phyloP scores from a whole-genome alignment of 2,113 vertebrate species.

The Aspiorhynchus laticeps region DNA sequence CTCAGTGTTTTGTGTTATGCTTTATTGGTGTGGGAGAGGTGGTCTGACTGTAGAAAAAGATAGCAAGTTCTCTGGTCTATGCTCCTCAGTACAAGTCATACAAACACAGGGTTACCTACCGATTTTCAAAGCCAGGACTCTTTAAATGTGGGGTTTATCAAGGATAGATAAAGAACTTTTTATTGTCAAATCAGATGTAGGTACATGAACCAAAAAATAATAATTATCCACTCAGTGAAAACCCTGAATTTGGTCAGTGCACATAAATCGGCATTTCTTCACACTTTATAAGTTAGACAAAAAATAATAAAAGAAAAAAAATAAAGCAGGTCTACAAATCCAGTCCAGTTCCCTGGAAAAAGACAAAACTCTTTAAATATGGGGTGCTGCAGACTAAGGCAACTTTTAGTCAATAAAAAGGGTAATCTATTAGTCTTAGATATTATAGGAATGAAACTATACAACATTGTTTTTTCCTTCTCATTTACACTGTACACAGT shows the following conservation, averaged over 20 bases:
- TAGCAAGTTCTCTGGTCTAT: constrained; percentile 63
- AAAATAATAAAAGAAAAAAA: constrained; percentile 33
- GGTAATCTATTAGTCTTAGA: constrained; percentile 68
- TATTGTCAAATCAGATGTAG: constrained; percentile 45
- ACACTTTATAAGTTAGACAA: constrained; percentile 69
- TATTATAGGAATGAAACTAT: constrained; percentile 77
- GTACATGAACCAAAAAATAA: constrained; percentile 50
- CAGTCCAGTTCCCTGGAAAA: constrained; percentile 68
- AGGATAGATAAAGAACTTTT: constrained; percentile 49
- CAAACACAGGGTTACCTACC: constrained; percentile 53
- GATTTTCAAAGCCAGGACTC: constrained; percentile 45
- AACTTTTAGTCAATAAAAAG: constrained; percentile 78
- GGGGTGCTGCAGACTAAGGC: constrained; percentile 78
- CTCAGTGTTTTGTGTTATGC: constrained; percentile 55
- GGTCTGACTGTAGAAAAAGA: constrained; percentile 68
- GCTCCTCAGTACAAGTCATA: constrained; percentile 66
- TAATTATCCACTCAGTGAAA: constrained; percentile 63
- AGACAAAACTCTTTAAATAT: constrained; percentile 74
- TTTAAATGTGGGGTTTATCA: constrained; percentile 42
- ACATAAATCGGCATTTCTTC: constrained; percentile 65
- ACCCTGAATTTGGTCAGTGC: constrained; percentile 72
- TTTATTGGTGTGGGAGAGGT: constrained; percentile 68
- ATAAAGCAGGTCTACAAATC: constrained; percentile 69
- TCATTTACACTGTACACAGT: constrained; percentile 76
- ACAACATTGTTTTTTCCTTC: constrained; percentile 67